phyloP scores from a whole-genome alignment of 2,113 vertebrate species.

The Rhinoptilus africanus region DNA sequence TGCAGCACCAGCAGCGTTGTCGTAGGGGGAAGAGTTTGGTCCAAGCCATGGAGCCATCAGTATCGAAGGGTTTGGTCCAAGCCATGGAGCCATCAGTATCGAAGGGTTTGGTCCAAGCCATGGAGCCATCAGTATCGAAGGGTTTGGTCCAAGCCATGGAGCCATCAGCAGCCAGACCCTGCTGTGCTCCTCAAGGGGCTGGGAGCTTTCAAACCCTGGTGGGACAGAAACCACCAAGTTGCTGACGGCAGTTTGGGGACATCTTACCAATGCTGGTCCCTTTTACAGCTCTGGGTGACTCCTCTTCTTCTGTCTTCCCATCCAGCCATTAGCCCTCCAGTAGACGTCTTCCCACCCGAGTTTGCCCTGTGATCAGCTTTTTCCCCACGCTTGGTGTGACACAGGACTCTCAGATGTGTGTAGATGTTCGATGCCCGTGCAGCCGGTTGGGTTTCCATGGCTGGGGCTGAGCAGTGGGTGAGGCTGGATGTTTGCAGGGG shows the following conservation, averaged over 20 bases:
- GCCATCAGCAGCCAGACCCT: background rate
- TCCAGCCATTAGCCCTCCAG: background rate
- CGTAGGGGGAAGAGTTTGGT: background rate
- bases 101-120: background rate
- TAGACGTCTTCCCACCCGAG: background rate
- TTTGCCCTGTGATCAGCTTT: background rate
- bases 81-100: background rate
- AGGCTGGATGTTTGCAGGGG: background rate
- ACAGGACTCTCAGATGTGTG: background rate
- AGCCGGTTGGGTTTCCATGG: background rate
- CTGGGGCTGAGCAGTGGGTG: background rate
- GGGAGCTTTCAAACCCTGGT: background rate
- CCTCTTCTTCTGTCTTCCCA: background rate
- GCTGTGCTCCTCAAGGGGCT: rapidly evolving
- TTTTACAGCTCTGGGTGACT: background rate
- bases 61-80: background rate
- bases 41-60: background rate
- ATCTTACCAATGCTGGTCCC: background rate
- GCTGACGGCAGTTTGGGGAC: background rate
- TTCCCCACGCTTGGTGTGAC: rapidly evolving
- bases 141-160: background rate
- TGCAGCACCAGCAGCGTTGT: rapidly evolving
- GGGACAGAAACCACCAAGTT: background rate
- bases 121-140: background rate
- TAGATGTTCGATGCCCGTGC: background rate